Percentiles rank a stretch among this genome's conserved stretches.
These are phyloP conservation scores for Ailuropoda melanoleuca DNA, from an alignment of 2,113 vertebrate genomes.

Conservation along the genomic window DNA sequence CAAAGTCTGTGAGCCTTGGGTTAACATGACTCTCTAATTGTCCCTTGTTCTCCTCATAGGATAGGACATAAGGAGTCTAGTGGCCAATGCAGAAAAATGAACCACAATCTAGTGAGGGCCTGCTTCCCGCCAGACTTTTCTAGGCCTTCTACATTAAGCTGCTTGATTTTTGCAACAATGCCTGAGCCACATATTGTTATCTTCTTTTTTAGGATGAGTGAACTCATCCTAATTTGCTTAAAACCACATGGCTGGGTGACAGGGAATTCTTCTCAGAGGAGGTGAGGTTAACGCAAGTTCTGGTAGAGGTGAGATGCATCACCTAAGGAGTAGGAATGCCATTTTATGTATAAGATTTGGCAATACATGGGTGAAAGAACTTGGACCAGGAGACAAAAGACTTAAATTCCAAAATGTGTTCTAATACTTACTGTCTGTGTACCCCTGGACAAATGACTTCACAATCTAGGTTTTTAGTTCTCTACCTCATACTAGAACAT, in stretches of 20 bases:
- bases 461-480: not conserved
- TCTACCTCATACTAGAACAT: not conserved
- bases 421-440: not conserved
- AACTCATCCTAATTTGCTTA: not conserved
- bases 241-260: not conserved
- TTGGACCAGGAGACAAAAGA: not conserved
- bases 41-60: not conserved
- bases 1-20: not conserved
- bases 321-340: not conserved
- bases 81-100: not conserved
- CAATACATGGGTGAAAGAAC: not conserved
- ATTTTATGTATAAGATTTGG: not conserved
- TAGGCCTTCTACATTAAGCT: not conserved
- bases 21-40: not conserved
- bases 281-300: not conserved
- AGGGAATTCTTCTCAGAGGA: not conserved
- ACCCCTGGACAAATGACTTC: not conserved
- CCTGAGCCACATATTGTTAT: not conserved
- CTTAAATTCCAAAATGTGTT: not conserved
- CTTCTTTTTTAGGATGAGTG: not conserved
- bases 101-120: not conserved
- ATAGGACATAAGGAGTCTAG: not conserved
- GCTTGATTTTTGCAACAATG: conserved; percentile 12
- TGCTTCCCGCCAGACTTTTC: not conserved
- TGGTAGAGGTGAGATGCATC: not conserved